Evolutionary conservation across 2,888 invertebrate genomes (phyloP), one percentile per base, ranked within the genome.

Genomic region (Drosophila meridiana): DNA sequence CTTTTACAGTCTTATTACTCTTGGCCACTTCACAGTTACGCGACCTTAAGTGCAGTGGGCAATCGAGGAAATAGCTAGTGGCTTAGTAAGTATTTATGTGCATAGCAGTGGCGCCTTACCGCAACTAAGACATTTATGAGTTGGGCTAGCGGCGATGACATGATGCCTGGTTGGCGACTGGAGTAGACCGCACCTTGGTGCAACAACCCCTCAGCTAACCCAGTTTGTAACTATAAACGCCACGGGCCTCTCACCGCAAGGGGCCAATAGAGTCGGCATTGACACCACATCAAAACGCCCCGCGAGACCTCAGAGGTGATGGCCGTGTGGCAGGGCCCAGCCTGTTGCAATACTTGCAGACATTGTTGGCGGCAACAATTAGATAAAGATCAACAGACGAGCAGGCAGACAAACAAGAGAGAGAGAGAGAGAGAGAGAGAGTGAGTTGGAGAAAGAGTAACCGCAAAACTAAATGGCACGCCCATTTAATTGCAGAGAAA

Each of bases 401-500:
- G 45, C 69, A 52, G 45, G 57, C 57, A 50, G 45, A 20, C 30
- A 30, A 38, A 3, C 47, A 38, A 59, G 48, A 30, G 48, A 8
- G n/a, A n/a, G 32, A 3, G n/a, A 34, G 5, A 9, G 30, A n/a
- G 30, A 14, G 30, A n/a, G 32, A n/a, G 32, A 14, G 14, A 6
- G 28, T 13, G 13, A 28, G 14, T 2, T 4, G 20, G 34, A 34
- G 50, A 20, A 47, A 70, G 56, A 67, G 67, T 69, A 81, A 83
- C 85, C 88, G 78, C 88, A 87, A 75, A 79, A 73, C 73, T 71
- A 65, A 81, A 67, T 66, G 82, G 14, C 83, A 88, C 88, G 83
- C 88, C 85, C 83, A 80, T 83, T 82, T 86, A 88, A 86, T 86
- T 86, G 82, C 82, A 83, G 69, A 80, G 86, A 86, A 82, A 88